A percentile compares a stretch with the other conserved stretches of the same genome.
phyloP scores from a whole-genome alignment of 2,797 vertebrate genomes.

The Dendrocincla fuliginosa region DNA sequence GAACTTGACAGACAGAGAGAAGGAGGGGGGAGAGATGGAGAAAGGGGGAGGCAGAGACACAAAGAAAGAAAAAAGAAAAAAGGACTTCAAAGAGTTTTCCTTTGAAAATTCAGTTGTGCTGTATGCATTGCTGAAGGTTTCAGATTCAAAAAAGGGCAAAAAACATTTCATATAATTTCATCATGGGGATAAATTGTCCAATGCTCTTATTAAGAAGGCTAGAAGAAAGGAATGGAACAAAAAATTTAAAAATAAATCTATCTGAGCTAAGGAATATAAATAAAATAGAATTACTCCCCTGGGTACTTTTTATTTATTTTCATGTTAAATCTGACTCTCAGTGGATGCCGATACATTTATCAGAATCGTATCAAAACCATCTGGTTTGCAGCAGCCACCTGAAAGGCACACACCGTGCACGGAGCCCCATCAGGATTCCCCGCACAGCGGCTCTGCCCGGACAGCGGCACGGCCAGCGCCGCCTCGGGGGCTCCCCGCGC shows the following conservation, averaged over 20 bases:
- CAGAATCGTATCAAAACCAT: conserved; percentile 50
- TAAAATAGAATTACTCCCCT: conserved; percentile 48
- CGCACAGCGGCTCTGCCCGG: background rate
- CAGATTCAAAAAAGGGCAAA: conserved; percentile 58
- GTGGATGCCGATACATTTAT: conserved; percentile 1
- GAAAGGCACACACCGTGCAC: background rate
- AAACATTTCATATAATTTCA: conserved; percentile 63
- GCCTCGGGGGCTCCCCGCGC: conserved; percentile 33
- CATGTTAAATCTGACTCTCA: conserved; percentile 22
- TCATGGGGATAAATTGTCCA: conserved; percentile 40
- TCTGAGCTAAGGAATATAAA: conserved; percentile 28
- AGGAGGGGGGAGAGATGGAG: conserved; percentile 66
- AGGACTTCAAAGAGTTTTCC: conserved; percentile 76
- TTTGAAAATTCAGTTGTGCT: conserved; percentile 73
- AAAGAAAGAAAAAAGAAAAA: conserved; percentile 68
- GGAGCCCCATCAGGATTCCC: background rate
- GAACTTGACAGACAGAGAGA: conserved; percentile 80
- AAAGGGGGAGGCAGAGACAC: conserved; percentile 69
- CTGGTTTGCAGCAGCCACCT: conserved; percentile 20
- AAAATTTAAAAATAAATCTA: background rate
- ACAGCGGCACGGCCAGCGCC: conserved; percentile 27
- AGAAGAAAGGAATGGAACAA: conserved; percentile 9
- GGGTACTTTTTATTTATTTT: conserved; percentile 47
- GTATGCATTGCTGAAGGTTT: conserved; percentile 68
- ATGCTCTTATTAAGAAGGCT: conserved; percentile 16